Evolutionary conservation across 1,140 invertebrate genomes (phyloP).

Genomic region (Trypoxylus dichotomus): DNA sequence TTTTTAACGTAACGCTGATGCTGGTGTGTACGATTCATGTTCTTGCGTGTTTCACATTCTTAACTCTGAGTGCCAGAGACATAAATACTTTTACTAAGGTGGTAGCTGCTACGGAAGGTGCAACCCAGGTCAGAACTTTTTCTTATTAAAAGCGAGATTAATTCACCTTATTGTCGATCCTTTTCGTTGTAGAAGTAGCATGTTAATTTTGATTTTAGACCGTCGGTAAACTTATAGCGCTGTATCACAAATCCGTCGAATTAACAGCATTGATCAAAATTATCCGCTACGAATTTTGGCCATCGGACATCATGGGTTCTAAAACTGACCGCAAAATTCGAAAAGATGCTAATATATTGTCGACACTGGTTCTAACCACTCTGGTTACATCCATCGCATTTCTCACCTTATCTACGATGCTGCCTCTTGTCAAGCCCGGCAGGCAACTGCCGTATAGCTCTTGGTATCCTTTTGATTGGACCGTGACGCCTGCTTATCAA

Average conservation of each 20-base stretch:
- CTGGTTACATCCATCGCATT: not conserved
- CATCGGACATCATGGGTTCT: not conserved
- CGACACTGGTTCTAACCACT: not conserved
- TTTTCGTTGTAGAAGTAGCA: not conserved
- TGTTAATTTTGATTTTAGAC: not conserved
- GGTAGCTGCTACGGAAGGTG: not conserved
- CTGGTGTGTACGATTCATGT: not conserved
- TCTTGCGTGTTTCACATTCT: not conserved
- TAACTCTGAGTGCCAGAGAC: not conserved
- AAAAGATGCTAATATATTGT: not conserved
- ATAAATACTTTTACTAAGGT: not conserved
- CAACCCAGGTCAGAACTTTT: not conserved
- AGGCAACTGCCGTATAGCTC: not conserved
- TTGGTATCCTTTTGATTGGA: slow-evolving; percentile 5
- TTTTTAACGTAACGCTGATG: not conserved
- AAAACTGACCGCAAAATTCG: not conserved
- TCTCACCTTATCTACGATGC: not conserved
- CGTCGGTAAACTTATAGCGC: not conserved
- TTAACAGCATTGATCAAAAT: not conserved
- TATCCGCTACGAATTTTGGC: not conserved
- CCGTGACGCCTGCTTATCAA: not conserved
- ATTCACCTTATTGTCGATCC: too few relatives aligned
- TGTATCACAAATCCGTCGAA: not conserved
- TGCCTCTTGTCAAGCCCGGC: not conserved
- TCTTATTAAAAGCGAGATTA: too few relatives aligned